phyloP scores from a whole-genome alignment of 2,888 invertebrate species.

The Sminthurides aquaticus region DNA sequence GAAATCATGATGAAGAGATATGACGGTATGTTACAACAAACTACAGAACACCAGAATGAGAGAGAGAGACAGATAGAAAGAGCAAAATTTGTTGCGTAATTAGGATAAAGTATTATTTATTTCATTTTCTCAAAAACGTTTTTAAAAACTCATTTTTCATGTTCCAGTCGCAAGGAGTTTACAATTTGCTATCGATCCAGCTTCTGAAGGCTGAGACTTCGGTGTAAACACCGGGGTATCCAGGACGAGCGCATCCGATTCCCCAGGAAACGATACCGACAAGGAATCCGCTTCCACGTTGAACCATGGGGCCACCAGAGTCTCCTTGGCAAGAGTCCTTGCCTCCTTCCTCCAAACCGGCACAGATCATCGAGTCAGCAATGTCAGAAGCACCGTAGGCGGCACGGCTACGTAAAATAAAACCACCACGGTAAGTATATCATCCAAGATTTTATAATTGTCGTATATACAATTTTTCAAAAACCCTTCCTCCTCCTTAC shows the following conservation, averaged over 20 bases:
- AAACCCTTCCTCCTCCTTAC: not conserved
- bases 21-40: no score
- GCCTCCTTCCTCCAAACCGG: conserved; percentile 10
- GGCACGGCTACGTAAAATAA: not conserved
- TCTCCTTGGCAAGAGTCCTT: conserved; percentile 18
- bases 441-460: not conserved
- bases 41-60: no score
- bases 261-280: conserved; percentile 11
- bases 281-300: not conserved
- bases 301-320: conserved; percentile 14
- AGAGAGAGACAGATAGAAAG: no score
- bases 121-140: not conserved
- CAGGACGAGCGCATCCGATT: conserved; percentile 6
- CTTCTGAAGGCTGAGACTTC: not conserved
- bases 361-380: conserved; percentile 12
- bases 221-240: conserved; percentile 9
- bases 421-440: not conserved
- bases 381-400: conserved; percentile 2
- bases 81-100: not conserved
- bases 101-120: not conserved
- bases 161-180: no score
- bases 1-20: no score
- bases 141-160: no score
- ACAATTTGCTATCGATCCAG: not conserved
- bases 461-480: not conserved